Base-by-base conservation (phyloP, 1,140 invertebrate species). In the Ditylenchus dipsaci region DNA sequence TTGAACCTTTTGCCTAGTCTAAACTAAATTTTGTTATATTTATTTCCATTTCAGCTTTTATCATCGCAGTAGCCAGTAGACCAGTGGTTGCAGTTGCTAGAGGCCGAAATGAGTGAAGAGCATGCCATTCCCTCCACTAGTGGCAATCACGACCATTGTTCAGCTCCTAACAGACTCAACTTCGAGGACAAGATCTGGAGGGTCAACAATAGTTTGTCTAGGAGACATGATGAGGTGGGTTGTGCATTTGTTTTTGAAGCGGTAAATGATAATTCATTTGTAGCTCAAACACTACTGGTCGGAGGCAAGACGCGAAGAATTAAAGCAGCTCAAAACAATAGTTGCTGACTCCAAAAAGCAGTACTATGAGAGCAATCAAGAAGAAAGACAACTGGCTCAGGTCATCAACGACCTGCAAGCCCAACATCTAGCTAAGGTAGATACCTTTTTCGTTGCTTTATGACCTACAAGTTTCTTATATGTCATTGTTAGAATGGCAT, bases 231-330 rank as follows among this genome's bases (percentile, higher is more conserved):
- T 45, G 19, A 61, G 59, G 59, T 61, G 15, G 21, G 53, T 45
- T n/a, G 3, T 53, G 1, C 3, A n/a, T 8, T 15, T 45, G 42
- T 61, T 19, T 61, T 61, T 19, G 3, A 19, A 45, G 3, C 19
- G 19, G 9, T 21, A 29, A 61, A 38, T 33, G 3, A 15, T 19
- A n/a, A 49, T 69, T 7, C 15, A 3, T 53, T 53, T 53, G 8
- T 68, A 68, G 66, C 27, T 68, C n/a, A 68, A 69, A 47, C 29
- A 68, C 17, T 68, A 68, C 38, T 68, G 66, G 66, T 63, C n/a
- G 15, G 66, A 68, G n/a, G 38, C 63, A 30, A 30, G 65, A 29
- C 27, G 67, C 1, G 38, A 63, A 29, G 63, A 68, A 19, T 8
- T 69, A 26, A 23, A 21, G 3, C 59, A 61, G 59, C 38, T 19